Percentiles rank a stretch among this genome's conserved stretches.
These are phyloP conservation scores for Drosophila monieri DNA, from an alignment of 2,888 invertebrate genomes.

Conservation along the genomic window DNA sequence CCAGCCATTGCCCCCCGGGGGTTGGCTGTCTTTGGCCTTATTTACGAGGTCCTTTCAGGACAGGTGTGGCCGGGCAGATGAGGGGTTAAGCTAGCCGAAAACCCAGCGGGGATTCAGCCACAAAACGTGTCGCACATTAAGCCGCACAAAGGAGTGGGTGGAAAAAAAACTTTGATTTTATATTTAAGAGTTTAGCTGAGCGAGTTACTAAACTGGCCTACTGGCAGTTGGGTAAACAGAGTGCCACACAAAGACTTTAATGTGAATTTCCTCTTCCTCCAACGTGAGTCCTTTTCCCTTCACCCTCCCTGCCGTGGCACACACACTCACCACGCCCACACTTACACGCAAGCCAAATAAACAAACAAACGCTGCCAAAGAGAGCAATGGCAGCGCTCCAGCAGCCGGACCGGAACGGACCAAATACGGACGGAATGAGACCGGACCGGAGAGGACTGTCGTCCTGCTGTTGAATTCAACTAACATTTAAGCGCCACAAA, in stretches of 20 bases:
- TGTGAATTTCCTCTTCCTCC: slow-evolving; percentile 48
- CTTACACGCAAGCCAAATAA: slow-evolving; percentile 66
- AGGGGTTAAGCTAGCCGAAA: slow-evolving; percentile 23
- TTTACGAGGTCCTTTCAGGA: slow-evolving; percentile 11
- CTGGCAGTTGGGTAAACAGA: slow-evolving; percentile 39
- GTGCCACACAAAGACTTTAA: slow-evolving; percentile 48
- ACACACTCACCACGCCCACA: slow-evolving; percentile 14
- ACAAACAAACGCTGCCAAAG: slow-evolving; percentile 72
- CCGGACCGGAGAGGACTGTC: slow-evolving; percentile 12
- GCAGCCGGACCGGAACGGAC: slow-evolving; percentile 25
- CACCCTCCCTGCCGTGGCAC: background rate
- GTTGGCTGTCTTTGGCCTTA: slow-evolving; percentile 12
- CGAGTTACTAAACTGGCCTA: slow-evolving; percentile 40
- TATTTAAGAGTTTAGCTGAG: slow-evolving; percentile 33
- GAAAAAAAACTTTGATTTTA: slow-evolving; percentile 36
- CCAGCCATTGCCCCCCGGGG: slow-evolving; percentile 49
- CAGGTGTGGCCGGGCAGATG: slow-evolving; percentile 11
- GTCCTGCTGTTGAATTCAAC: slow-evolving; percentile 71
- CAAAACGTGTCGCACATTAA: slow-evolving; percentile 45
- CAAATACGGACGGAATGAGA: background rate
- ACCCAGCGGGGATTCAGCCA: slow-evolving; percentile 24
- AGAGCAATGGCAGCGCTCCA: slow-evolving; percentile 56
- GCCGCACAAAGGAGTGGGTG: slow-evolving; percentile 21
- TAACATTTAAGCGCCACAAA: slow-evolving; percentile 81
- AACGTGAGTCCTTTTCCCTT: background rate